A percentile compares a stretch with the other conserved stretches of the same genome.
Evolutionary conservation across 1,140 invertebrate genomes (phyloP).

Genomic region (Macrocentrus cingulum): DNA sequence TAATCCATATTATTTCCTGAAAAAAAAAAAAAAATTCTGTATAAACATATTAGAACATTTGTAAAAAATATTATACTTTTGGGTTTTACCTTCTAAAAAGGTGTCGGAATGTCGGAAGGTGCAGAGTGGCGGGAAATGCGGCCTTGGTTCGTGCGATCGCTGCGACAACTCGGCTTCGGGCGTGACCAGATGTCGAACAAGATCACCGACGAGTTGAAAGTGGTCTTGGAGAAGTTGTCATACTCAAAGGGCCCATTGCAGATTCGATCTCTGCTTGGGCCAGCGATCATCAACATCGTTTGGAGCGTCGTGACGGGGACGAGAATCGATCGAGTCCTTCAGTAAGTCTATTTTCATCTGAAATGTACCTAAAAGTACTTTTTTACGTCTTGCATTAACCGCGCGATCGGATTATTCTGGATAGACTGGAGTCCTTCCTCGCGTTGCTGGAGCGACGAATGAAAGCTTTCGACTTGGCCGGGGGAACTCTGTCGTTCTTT

Average conservation of each 20-base stretch:
- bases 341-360: no score
- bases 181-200: slow-evolving; percentile 71
- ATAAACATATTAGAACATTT: no score
- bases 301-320: slow-evolving; percentile 74
- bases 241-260: slow-evolving; percentile 49
- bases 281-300: slow-evolving; percentile 72
- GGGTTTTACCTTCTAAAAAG: slow-evolving; percentile 44
- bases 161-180: slow-evolving; percentile 76
- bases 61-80: no score
- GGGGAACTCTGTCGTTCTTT: slow-evolving; percentile 67
- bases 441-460: slow-evolving; percentile 65
- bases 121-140: slow-evolving; percentile 74
- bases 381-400: not conserved
- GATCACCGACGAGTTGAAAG: slow-evolving; percentile 66
- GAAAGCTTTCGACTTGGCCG: slow-evolving; percentile 70
- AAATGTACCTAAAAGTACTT: no score
- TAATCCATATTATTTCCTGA: not conserved
- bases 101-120: slow-evolving; percentile 78
- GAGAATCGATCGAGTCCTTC: slow-evolving; percentile 51
- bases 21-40: not conserved
- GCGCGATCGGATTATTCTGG: no score
- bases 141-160: slow-evolving; percentile 69
- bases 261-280: no score
- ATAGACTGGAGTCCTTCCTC: slow-evolving; percentile 63
- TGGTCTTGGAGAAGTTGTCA: slow-evolving; percentile 59